Conservation (phyloP, 2,888 invertebrate species). For the Brachyptera risi region DNA sequence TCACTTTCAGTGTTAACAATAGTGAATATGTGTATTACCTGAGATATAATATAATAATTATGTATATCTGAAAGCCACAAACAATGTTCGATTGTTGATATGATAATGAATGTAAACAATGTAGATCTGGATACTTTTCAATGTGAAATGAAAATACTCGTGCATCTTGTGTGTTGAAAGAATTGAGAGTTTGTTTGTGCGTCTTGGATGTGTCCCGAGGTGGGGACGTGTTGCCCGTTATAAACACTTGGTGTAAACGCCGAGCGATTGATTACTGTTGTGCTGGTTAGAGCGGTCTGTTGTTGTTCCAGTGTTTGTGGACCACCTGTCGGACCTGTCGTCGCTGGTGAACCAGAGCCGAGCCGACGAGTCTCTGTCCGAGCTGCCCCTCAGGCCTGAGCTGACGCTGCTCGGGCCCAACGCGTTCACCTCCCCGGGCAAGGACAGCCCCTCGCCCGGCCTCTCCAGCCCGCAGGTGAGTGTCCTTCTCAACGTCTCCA, state of each 20-base stretch:
- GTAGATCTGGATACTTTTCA: no score
- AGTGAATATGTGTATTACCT: no score
- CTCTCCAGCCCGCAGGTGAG: slow-evolving; percentile 20
- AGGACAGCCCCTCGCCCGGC: slow-evolving; percentile 34
- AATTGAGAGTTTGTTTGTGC: no score
- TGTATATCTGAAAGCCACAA: no score
- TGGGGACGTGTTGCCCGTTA: neutral
- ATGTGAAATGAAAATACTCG: no score
- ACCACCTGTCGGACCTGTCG: slow-evolving; percentile 13
- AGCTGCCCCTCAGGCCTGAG: slow-evolving; percentile 41
- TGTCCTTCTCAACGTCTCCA: no score
- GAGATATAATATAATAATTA: no score
- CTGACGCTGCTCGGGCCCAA: slow-evolving; percentile 84
- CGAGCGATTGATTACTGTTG: neutral
- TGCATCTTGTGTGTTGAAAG: no score
- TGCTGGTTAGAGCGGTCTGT: neutral
- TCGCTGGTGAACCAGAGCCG: slow-evolving; percentile 38
- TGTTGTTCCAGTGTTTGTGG: slow-evolving; percentile 15
- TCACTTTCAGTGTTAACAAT: no score
- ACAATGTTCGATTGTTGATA: no score
- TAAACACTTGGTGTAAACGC: neutral
- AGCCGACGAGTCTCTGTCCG: slow-evolving; percentile 40
- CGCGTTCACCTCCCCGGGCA: slow-evolving; percentile 66
- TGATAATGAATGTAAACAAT: no score
- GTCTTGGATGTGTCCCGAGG: neutral